A percentile compares a stretch with the other conserved stretches of the same genome.
Evolutionary conservation across 1,140 invertebrate genomes (phyloP).

Genomic region (Philopotamus ludificatus): DNA sequence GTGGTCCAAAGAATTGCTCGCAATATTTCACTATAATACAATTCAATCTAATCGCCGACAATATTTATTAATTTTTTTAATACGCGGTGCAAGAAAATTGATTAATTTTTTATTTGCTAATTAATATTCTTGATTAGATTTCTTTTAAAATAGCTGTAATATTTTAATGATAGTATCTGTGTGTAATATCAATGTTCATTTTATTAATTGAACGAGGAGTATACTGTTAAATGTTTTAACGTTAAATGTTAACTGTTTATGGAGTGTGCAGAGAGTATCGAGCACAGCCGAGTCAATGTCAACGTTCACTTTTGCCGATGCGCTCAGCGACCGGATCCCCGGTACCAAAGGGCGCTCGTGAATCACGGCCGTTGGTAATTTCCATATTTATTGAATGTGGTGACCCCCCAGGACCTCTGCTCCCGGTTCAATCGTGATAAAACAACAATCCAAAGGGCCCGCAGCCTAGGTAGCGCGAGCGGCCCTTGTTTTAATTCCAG

Average conservation of each 20-base stretch:
- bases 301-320: not conserved
- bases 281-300: not conserved
- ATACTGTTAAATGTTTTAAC: too few species aligned
- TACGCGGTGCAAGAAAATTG: too few species aligned
- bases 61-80: not conserved
- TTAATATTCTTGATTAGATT: too few species aligned
- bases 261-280: not conserved
- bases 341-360: constrained; percentile 10
- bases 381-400: constrained; percentile 36
- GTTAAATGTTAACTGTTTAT: too few species aligned
- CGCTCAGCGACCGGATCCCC: not conserved
- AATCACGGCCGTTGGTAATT: constrained; percentile 35
- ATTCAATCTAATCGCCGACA: not conserved
- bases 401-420: constrained; percentile 14
- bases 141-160: too few species aligned
- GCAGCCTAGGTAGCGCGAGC: not conserved
- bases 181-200: not conserved
- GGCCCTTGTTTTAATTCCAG: not conserved
- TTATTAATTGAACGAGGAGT: too few species aligned
- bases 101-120: too few species aligned
- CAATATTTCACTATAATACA: not conserved
- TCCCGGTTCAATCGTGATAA: constrained; percentile 33
- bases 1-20: not conserved
- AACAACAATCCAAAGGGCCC: constrained; percentile 30
- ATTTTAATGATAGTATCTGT: not conserved